These are phyloP conservation scores for Tenrec ecaudatus DNA, from an alignment of 2,113 vertebrate genomes.

Conservation along the genomic window DNA sequence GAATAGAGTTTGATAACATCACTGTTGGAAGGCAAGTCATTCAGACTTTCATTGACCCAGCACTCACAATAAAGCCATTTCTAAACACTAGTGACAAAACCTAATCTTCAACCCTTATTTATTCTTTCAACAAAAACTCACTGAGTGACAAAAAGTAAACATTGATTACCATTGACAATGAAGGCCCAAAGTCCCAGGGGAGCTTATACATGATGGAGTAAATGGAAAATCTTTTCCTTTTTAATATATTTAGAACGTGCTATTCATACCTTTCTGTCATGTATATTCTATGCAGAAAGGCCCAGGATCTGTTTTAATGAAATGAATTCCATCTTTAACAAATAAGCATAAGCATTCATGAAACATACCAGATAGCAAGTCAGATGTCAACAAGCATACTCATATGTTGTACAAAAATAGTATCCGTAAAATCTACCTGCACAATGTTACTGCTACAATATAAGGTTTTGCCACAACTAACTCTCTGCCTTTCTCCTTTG, in stretches of 20 bases:
- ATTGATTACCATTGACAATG: background rate
- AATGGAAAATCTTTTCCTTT: constrained; percentile 23
- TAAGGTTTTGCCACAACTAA: background rate
- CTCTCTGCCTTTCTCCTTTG: background rate
- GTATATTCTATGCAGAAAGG: background rate
- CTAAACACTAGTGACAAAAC: background rate
- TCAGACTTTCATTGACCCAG: background rate
- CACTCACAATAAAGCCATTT: constrained; percentile 20
- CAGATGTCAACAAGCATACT: background rate
- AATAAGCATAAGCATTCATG: background rate
- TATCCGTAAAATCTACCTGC: background rate
- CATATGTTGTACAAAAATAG: background rate
- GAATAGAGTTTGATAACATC: background rate
- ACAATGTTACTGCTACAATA: background rate
- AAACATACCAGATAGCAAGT: background rate
- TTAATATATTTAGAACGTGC: background rate
- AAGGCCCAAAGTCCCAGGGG: background rate
- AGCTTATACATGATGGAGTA: background rate
- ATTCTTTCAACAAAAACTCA: constrained; percentile 31
- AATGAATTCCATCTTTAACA: constrained; percentile 38
- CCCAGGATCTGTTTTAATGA: background rate
- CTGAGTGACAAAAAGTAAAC: background rate
- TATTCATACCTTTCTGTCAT: background rate
- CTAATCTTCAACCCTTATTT: background rate
- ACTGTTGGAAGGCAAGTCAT: background rate